A percentile compares a stretch with the other conserved stretches of the same genome.
phyloP scores from a whole-genome alignment of 2,888 invertebrate species.

The Papilio elwesi region DNA sequence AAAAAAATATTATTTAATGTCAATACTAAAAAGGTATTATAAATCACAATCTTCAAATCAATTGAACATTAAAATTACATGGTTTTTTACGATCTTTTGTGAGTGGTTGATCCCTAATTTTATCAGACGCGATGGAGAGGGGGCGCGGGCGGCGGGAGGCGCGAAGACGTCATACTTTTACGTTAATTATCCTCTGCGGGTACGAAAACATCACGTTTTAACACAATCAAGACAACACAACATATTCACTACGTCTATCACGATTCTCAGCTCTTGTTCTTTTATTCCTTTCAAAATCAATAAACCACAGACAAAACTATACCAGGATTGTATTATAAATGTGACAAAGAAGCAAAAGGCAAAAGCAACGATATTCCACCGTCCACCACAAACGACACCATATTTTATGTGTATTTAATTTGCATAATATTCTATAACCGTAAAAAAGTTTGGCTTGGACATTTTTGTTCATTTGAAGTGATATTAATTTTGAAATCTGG shows the following conservation, averaged over 20 bases:
- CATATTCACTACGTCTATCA: conserved; percentile 7
- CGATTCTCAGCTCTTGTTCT: conserved; percentile 20
- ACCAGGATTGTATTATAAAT: not conserved
- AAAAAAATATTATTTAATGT: too few species aligned
- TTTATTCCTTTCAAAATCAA: not conserved
- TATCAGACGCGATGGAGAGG: not conserved
- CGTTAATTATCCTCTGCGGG: conserved; percentile 5
- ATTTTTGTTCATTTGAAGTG: too few species aligned
- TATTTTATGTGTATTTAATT: not conserved
- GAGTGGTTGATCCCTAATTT: not conserved
- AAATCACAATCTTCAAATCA: too few species aligned
- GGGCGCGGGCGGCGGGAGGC: not conserved
- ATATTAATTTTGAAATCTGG: too few species aligned
- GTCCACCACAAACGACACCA: not conserved
- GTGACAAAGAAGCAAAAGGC: not conserved
- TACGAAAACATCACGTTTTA: conserved; percentile 25
- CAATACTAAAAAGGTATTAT: too few species aligned
- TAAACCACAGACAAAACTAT: not conserved
- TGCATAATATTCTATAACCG: too few species aligned
- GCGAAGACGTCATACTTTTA: conserved; percentile 14
- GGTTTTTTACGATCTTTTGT: not conserved
- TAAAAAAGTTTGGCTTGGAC: too few species aligned
- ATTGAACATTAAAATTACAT: not conserved
- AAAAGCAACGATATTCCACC: too few species aligned
- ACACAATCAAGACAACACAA: conserved; percentile 16